phyloP scores from a whole-genome alignment of 2,888 invertebrate species.

The Nineta flava region DNA sequence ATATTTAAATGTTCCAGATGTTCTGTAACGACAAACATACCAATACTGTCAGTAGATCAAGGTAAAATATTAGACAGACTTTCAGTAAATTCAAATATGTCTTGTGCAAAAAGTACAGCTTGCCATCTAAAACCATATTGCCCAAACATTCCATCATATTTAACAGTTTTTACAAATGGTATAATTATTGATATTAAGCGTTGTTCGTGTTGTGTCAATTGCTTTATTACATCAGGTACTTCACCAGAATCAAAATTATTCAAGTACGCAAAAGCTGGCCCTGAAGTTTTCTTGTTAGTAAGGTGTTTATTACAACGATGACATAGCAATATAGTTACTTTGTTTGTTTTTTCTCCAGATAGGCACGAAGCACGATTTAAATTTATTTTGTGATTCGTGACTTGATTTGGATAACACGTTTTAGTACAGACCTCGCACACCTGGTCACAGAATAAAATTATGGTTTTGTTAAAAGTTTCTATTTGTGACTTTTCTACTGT shows the following conservation, averaged over 20 bases:
- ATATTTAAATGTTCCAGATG: not conserved
- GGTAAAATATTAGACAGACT: not conserved
- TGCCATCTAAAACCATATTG: conserved; percentile 12
- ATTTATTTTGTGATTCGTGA: not conserved
- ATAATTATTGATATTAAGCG: conserved; percentile 10
- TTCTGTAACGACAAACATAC: not conserved
- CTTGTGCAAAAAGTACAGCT: conserved; percentile 10
- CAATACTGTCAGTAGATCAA: not conserved
- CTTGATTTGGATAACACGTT: conserved; percentile 5
- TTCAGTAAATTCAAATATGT: conserved; percentile 8
- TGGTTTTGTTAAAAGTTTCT: not conserved
- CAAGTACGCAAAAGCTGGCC: conserved; percentile 11
- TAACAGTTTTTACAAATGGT: conserved; percentile 10
- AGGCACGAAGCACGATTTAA: not conserved
- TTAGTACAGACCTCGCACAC: conserved; percentile 7
- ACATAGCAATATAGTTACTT: not conserved
- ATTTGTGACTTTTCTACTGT: not conserved
- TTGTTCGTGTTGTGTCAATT: conserved; percentile 9
- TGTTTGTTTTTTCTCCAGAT: not conserved
- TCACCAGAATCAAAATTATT: conserved; percentile 12
- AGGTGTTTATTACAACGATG: conserved; percentile 5
- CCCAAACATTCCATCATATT: conserved; percentile 10
- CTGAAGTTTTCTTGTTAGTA: conserved; percentile 4
- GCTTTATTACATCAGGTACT: conserved; percentile 9
- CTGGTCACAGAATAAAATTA: conserved; percentile 3